Evolutionary conservation across 2,888 invertebrate species (phyloP).

Genomic region (Lissocephala sabroskyi): DNA sequence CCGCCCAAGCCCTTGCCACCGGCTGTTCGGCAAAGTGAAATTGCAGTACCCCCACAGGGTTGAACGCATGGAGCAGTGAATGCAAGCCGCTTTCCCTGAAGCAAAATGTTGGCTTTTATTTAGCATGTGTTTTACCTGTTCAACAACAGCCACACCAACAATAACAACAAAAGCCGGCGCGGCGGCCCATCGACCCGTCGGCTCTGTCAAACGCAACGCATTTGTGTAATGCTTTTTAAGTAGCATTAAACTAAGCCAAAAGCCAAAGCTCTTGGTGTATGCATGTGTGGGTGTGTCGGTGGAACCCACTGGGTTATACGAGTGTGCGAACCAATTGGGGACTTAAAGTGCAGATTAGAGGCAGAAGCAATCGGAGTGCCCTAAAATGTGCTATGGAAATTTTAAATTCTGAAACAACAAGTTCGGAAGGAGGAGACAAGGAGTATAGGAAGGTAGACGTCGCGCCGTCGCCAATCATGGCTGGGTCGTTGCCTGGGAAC

Average conservation of each 20-base stretch:
- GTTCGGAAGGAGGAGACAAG: neutral
- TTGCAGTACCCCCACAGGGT: neutral
- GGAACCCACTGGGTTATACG: neutral
- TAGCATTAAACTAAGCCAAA: conserved; percentile 34
- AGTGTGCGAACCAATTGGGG: neutral
- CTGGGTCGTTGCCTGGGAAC: conserved; percentile 53
- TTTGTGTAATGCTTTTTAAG: conserved; percentile 51
- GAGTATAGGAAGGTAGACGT: conserved; percentile 13
- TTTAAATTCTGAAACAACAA: neutral
- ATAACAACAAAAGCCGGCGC: conserved; percentile 9
- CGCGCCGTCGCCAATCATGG: conserved; percentile 11
- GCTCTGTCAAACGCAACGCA: conserved; percentile 36
- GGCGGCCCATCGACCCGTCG: conserved; percentile 20
- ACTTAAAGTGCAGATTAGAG: neutral
- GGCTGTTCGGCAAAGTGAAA: no score
- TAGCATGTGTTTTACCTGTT: no score
- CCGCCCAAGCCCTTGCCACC: neutral
- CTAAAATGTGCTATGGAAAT: no score
- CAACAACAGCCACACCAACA: conserved; percentile 18
- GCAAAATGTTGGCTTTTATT: no score
- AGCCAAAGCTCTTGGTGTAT: conserved; percentile 1
- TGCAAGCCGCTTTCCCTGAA: no score
- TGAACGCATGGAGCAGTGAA: no score
- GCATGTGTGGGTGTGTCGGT: neutral
- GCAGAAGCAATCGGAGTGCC: no score